Conservation (phyloP, 2,797 vertebrate genomes). For the Aeoliscus strigatus region DNA sequence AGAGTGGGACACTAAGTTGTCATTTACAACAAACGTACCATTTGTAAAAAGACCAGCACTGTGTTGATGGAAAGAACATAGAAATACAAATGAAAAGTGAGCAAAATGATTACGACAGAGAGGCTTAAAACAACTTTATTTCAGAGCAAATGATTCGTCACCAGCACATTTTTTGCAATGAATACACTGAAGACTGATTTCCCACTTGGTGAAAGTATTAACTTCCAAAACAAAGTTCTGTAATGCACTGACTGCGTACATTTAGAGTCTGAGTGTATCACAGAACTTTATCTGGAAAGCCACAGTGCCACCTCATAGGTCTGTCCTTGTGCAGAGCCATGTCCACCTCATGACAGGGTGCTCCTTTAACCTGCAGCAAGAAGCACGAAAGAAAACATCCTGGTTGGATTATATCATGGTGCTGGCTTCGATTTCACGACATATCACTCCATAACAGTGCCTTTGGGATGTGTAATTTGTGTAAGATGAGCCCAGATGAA, state of each 20-base stretch:
- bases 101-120: conserved; percentile 12
- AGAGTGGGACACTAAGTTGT: conserved; percentile 20
- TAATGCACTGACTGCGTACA: conserved; percentile 86
- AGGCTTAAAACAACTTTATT: conserved; percentile 57
- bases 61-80: not conserved
- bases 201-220: conserved; percentile 60
- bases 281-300: conserved; percentile 87
- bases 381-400: conserved; percentile 35
- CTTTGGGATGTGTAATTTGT: conserved; percentile 4
- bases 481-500: conserved; percentile 1
- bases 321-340: conserved; percentile 61
- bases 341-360: conserved; percentile 48
- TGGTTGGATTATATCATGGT: conserved; percentile 20
- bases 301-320: conserved; percentile 71
- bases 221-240: conserved; percentile 88
- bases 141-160: conserved; percentile 19
- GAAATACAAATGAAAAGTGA: conserved; percentile 1
- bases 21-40: conserved; percentile 20
- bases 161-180: conserved; percentile 19
- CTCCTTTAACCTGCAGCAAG: conserved; percentile 56
- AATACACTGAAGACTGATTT: conserved; percentile 57
- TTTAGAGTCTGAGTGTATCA: conserved; percentile 83
- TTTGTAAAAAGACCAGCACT: conserved; percentile 1
- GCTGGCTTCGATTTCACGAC: conserved; percentile 7
- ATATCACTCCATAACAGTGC: not conserved